Evolutionary conservation across 2,888 invertebrate genomes (phyloP).

Genomic region (Napeogenes inachia): DNA sequence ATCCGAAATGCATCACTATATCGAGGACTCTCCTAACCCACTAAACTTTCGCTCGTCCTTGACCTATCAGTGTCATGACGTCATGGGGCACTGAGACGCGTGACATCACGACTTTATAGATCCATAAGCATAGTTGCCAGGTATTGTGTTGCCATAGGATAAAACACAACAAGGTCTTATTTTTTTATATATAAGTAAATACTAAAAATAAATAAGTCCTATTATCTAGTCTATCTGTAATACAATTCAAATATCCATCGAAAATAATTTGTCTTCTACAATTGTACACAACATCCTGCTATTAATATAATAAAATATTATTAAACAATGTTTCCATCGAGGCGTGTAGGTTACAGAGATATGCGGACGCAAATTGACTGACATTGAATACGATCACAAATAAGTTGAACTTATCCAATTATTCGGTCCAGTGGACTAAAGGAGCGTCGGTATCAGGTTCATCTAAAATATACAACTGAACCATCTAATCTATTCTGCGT

Average conservation of each 20-base stretch:
- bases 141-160: not conserved
- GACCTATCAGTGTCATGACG: conserved; percentile 22
- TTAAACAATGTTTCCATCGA: not conserved
- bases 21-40: conserved; percentile 3
- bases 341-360: not conserved
- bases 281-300: not conserved
- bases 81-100: conserved; percentile 7
- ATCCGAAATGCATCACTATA: not conserved
- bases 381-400: conserved; percentile 6
- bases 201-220: too few species aligned
- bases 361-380: not conserved
- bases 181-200: too few species aligned
- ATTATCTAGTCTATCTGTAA: too few species aligned
- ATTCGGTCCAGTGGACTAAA: conserved; percentile 11
- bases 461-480: not conserved
- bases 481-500: too few species aligned
- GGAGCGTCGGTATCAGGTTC: conserved; percentile 6
- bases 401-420: conserved; percentile 9
- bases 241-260: not conserved
- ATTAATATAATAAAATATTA: not conserved
- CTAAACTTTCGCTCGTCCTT: conserved; percentile 22
- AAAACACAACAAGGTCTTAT: not conserved
- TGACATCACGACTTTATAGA: conserved; percentile 22
- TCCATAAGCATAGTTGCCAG: not conserved
- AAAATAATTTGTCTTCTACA: not conserved